A percentile compares a stretch with the other conserved stretches of the same genome.
These are phyloP conservation scores for Nymphalis urticae DNA, from an alignment of 2,888 invertebrate genomes.

Conservation along the genomic window DNA sequence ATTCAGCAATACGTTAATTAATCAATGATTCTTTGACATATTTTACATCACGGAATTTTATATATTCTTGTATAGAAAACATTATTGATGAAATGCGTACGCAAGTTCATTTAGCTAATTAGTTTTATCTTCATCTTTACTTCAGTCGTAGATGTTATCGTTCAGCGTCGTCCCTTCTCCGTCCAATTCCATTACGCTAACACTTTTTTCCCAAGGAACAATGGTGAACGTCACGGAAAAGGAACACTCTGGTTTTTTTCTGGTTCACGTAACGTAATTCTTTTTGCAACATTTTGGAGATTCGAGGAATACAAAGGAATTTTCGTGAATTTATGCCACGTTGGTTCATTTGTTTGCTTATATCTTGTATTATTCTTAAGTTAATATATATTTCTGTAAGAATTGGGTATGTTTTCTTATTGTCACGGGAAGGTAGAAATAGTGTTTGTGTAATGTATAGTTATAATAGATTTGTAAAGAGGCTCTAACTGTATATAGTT, in stretches of 20 bases:
- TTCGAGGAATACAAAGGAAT: not conserved
- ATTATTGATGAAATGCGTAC: not conserved
- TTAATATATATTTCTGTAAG: too few relatives aligned
- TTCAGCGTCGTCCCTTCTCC: conserved; percentile 51
- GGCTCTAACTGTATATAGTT: too few relatives aligned
- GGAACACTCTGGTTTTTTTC: conserved; percentile 29
- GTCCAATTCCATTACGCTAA: conserved; percentile 64
- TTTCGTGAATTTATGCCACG: too few relatives aligned
- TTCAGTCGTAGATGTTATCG: conserved; percentile 58
- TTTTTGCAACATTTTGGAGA: conserved; percentile 30
- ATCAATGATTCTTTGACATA: not conserved
- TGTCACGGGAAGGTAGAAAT: too few relatives aligned
- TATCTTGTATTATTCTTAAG: too few relatives aligned
- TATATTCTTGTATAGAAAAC: not conserved
- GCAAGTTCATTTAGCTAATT: conserved; percentile 66
- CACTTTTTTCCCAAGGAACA: conserved; percentile 51
- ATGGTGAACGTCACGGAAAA: conserved; percentile 41
- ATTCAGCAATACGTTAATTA: too few relatives aligned
- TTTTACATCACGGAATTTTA: not conserved
- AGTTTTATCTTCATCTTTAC: conserved; percentile 48
- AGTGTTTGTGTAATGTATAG: too few relatives aligned
- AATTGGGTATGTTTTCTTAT: too few relatives aligned
- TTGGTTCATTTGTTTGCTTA: too few relatives aligned
- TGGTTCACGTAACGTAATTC: conserved; percentile 38
- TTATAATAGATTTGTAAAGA: too few relatives aligned